phyloP scores from a whole-genome alignment of 2,113 vertebrate genomes.

The Anas platyrhynchos region DNA sequence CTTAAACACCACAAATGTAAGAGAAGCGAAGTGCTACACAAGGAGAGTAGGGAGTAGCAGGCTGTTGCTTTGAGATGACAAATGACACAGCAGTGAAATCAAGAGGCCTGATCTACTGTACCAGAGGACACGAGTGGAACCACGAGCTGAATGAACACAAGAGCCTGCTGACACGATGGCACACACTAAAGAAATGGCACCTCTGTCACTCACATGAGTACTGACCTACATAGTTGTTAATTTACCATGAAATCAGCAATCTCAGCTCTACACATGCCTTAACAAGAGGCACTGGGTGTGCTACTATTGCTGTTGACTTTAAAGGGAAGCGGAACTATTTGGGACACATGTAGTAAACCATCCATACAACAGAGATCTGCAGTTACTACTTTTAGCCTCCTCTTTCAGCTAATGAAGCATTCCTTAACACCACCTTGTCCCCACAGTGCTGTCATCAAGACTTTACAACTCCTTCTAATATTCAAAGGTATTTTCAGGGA shows the following conservation, averaged over 20 bases:
- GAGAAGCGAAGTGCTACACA: not conserved
- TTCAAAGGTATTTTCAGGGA: not conserved
- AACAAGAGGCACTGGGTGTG: not conserved
- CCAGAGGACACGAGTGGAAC: not conserved
- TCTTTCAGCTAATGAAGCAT: not conserved
- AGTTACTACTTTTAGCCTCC: not conserved
- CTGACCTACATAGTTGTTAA: not conserved
- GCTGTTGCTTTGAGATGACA: not conserved
- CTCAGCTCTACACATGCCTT: not conserved
- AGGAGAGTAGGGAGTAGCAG: not conserved
- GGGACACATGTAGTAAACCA: not conserved
- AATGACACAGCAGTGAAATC: not conserved
- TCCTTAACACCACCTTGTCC: not conserved
- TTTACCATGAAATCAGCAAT: not conserved
- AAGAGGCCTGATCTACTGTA: not conserved
- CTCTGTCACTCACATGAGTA: not conserved
- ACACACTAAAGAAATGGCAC: not conserved
- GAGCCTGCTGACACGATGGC: not conserved
- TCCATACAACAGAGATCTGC: not conserved
- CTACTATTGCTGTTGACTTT: not conserved
- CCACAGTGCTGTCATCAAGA: not conserved
- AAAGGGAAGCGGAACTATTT: not conserved
- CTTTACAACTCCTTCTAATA: not conserved
- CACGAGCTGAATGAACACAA: not conserved
- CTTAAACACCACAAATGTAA: accelerated